phyloP scores from a whole-genome alignment of 2,113 vertebrate species.

The Gallinago paraguaiae region DNA sequence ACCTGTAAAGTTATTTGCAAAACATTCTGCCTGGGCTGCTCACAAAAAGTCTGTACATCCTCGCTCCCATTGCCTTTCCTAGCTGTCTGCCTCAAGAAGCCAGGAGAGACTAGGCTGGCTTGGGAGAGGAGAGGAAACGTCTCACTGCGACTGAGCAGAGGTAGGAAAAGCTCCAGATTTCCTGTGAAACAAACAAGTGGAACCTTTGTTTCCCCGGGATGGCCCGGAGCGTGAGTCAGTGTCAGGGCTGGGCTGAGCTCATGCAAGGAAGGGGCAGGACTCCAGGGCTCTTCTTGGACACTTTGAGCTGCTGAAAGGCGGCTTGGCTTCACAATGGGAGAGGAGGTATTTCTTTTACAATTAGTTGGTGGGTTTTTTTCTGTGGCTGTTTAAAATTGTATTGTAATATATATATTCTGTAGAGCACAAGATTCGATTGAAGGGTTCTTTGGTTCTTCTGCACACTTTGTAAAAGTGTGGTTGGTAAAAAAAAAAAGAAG shows the following conservation, averaged over 20 bases:
- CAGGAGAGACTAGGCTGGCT: not conserved
- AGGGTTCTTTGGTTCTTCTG: constrained; percentile 18
- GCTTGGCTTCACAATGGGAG: constrained; percentile 81
- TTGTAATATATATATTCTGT: not conserved
- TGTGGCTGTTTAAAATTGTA: constrained; percentile 16
- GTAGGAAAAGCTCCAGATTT: constrained; percentile 75
- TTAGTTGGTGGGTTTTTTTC: not conserved
- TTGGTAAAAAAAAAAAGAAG: not conserved
- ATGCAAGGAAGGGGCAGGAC: constrained; percentile 79
- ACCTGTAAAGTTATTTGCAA: not conserved
- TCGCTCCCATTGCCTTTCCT: not conserved
- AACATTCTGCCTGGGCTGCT: not conserved
- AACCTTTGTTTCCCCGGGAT: constrained; percentile 81
- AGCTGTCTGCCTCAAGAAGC: not conserved
- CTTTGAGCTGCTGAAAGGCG: constrained; percentile 73
- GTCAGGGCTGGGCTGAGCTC: constrained; percentile 80
- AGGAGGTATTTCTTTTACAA: constrained; percentile 79
- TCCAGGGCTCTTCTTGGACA: constrained; percentile 65
- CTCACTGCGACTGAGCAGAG: constrained; percentile 61
- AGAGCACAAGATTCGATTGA: not conserved
- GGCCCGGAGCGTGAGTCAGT: constrained; percentile 79
- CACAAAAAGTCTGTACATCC: not conserved
- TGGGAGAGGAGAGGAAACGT: constrained; percentile 59
- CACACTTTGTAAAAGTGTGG: not conserved
- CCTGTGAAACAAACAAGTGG: constrained; percentile 81